Evolutionary conservation across 1,140 invertebrate genomes (phyloP).

Genomic region (Panulirus ornatus): DNA sequence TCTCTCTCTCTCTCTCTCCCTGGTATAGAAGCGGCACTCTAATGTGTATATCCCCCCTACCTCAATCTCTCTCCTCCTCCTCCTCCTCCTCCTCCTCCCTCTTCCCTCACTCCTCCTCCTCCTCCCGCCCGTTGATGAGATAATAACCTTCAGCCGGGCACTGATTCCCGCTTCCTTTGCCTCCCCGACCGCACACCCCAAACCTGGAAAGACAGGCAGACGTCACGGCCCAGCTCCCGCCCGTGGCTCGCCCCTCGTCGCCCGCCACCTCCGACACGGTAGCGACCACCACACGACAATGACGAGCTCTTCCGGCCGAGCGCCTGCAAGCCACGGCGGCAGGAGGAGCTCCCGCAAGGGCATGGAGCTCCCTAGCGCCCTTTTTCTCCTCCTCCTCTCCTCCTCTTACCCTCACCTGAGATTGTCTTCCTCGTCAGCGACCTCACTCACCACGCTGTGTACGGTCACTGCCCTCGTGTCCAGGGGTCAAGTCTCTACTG

Average conservation of each 20-base stretch:
- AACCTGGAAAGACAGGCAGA: conserved; percentile 1
- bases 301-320: conserved; percentile 23
- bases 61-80: not conserved
- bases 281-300: not conserved
- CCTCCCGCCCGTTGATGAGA: not conserved
- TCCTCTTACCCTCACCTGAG: too few relatives aligned
- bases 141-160: conserved; percentile 5
- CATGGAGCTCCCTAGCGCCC: too few relatives aligned
- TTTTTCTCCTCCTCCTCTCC: not conserved
- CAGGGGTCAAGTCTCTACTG: too few relatives aligned
- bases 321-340: not conserved
- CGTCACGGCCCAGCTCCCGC: not conserved
- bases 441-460: too few relatives aligned
- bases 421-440: too few relatives aligned
- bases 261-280: not conserved
- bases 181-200: not conserved
- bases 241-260: not conserved
- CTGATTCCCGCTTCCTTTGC: conserved; percentile 26
- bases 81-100: not conserved
- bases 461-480: too few relatives aligned
- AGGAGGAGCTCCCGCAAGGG: not conserved
- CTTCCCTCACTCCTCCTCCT: not conserved
- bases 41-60: not conserved
- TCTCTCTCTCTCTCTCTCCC: not conserved
- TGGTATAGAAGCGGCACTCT: not conserved